Evolutionary conservation across 2,888 invertebrate genomes (phyloP), one percentile per base, ranked within the genome.

Genomic region (Steinernema carpocapsae): DNA sequence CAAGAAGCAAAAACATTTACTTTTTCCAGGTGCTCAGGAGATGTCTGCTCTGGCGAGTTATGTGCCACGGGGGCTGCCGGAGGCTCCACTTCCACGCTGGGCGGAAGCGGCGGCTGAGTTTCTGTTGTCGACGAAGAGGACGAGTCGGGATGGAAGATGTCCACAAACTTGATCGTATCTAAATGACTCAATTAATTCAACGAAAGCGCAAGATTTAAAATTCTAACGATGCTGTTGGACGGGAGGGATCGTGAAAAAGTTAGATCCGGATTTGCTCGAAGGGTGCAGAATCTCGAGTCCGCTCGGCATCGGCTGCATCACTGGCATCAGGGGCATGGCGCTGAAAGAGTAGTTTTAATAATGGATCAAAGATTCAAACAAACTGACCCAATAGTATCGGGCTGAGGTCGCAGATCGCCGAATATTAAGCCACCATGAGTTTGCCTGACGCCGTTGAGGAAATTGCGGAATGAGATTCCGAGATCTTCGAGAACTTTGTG

Each of bases 211-310:
- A 64, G 12, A 64, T 37, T 37, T 10, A 7, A 64, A n/a, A 64
- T 17, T 17, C 64, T 37, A 17, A 64, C 64, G 64, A 22, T 64
- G 64, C 37, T 64, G 64, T n/a, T 64, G 64, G 29, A 64, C 37
- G 1, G 64, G 64, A 64, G 64, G 64, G 17, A 64, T 64, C 12
- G 64, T 64, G 64, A 64, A 64, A 32, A 64, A 64, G 32, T 64
- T 22, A 32, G 32, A 14, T 48, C n/a, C 48, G 14, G 32, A 29
- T 12, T 29, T 32, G 32, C 37, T 64, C 29, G 32, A 14, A 4
- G 64, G 64, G 17, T 64, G 64, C 32, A 64, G 32, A 17, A 64
- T 64, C 32, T 64, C 64, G 37, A 64, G 64, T 29, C 64, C 64
- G 32, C 32, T 64, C 12, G 64, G 64, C 32, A 64, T 26, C 19